These are phyloP conservation scores for Meloidogyne exigua DNA, from an alignment of 1,140 invertebrate species.

Conservation along the genomic window DNA sequence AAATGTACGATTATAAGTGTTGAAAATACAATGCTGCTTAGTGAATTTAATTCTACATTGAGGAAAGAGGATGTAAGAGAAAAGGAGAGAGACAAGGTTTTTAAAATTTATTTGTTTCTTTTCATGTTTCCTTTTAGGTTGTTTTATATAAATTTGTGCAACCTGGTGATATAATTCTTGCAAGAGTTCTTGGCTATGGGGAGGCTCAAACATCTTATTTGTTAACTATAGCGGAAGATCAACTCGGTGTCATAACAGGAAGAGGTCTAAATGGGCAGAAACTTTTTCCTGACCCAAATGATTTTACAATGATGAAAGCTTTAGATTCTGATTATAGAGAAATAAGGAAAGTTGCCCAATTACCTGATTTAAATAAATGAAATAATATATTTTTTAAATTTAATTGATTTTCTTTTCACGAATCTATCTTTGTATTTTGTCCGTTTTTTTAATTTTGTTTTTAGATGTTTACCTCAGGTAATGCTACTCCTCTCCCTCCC, in stretches of 20 bases:
- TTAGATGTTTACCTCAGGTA: background rate
- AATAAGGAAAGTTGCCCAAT: conserved; percentile 47
- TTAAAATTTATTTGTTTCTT: background rate
- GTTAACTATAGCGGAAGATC: conserved; percentile 44
- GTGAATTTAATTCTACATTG: conserved; percentile 50
- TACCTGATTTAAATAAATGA: conserved; percentile 50
- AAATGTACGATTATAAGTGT: conserved; percentile 56
- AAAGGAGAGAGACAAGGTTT: conserved; percentile 50
- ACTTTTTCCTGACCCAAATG: conserved; percentile 35
- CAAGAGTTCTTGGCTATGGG: conserved; percentile 50
- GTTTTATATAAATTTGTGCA: conserved; percentile 47
- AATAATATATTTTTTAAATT: background rate
- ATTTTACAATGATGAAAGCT: conserved; percentile 28
- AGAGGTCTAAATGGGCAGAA: conserved; percentile 48
- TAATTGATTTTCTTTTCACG: background rate
- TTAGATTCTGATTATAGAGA: conserved; percentile 44
- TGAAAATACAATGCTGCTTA: conserved; percentile 39
- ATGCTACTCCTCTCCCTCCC: background rate
- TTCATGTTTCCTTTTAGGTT: conserved; percentile 26
- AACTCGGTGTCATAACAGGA: conserved; percentile 46
- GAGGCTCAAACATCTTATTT: conserved; percentile 51
- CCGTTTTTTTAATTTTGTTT: background rate
- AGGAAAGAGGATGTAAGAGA: conserved; percentile 52
- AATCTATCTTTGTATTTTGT: background rate
- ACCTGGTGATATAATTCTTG: conserved; percentile 53